Evolutionary conservation across 2,113 vertebrate genomes (phyloP).

Genomic region (Coptodon rendalli): DNA sequence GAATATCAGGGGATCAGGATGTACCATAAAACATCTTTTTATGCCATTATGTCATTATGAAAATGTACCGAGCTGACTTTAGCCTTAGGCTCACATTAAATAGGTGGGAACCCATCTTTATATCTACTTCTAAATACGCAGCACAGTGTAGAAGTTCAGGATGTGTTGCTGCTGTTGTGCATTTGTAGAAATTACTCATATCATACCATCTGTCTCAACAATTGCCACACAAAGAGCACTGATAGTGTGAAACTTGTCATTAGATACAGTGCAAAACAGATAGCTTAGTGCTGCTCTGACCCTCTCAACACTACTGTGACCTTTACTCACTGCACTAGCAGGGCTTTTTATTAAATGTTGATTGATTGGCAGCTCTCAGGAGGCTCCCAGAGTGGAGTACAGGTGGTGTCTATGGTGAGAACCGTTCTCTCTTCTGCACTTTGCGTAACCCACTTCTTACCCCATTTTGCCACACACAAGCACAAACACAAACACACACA

Average conservation of each 20-base stretch:
- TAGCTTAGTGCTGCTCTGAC: slow-evolving; percentile 8
- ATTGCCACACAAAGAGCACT: neutral
- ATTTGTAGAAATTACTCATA: neutral
- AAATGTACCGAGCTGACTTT: neutral
- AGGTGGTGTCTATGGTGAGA: slow-evolving; percentile 65
- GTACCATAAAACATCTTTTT: neutral
- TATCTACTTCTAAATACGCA: neutral
- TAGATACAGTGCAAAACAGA: neutral
- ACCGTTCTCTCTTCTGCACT: slow-evolving; percentile 34
- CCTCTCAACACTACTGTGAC: slow-evolving; percentile 37
- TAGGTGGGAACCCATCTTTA: neutral
- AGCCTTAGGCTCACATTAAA: neutral
- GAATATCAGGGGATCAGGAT: neutral
- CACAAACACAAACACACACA: neutral
- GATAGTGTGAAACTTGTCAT: neutral
- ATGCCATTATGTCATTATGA: neutral
- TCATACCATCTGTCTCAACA: neutral
- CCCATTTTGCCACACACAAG: neutral
- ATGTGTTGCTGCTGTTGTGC: neutral
- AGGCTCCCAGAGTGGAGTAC: slow-evolving; percentile 67
- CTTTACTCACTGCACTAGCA: slow-evolving; percentile 37
- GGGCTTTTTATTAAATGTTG: slow-evolving; percentile 64
- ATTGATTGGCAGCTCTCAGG: slow-evolving; percentile 73
- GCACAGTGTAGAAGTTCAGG: neutral
- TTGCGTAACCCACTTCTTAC: neutral